Base-by-base conservation (phyloP, 2,888 invertebrate genomes). In the Nomada ferruginata region DNA sequence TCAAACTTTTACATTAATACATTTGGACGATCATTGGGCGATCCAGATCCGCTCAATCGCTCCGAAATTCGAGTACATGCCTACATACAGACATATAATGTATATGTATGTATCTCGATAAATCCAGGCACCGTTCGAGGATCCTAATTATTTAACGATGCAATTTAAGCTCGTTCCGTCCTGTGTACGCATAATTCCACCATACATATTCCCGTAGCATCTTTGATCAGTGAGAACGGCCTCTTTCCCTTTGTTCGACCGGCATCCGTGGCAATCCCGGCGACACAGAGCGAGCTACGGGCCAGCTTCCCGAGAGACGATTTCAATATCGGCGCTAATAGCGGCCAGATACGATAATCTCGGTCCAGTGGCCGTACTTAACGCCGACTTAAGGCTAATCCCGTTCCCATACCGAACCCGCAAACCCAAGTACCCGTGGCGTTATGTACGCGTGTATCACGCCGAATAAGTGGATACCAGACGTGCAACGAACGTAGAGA, bases 341-440 rank as follows among this genome's bases (percentile, higher is more conserved):
- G 80, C 76, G 63, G 65, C 57, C 71, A 85, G 87, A 90, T 89
- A 89, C 87, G 89, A 89, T 91, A 91, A 91, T 91, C 91, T 86
- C 89, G 84, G 77, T 59, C 77, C 82, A 79, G 85, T 73, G 85
- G 85, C 84, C 89, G 87, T 90, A 89, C 90, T 91, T 91, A 91
- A 89, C 89, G 90, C 85, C 85, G 90, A 91, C 90, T 91, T 89
- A 89, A 89, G 90, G 89, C 87, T 89, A 89, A 91, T 91, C 89
- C 87, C 76, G 82, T 68, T 82, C 85, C 72, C 73, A 64, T 75
- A 63, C 72, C 76, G 75, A 81, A 66, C 70, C 81, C 83, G 78
- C 82, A 79, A 87, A 89, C 86, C 87, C 85, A 86, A 79, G 83
- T 79, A 82, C 76, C 50, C 69, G 75, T 77, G 78, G 83, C 83